A percentile compares a stretch with the other conserved stretches of the same genome.
phyloP scores from a whole-genome alignment of 2,888 invertebrate species.

The Phlogophora meticulosa region DNA sequence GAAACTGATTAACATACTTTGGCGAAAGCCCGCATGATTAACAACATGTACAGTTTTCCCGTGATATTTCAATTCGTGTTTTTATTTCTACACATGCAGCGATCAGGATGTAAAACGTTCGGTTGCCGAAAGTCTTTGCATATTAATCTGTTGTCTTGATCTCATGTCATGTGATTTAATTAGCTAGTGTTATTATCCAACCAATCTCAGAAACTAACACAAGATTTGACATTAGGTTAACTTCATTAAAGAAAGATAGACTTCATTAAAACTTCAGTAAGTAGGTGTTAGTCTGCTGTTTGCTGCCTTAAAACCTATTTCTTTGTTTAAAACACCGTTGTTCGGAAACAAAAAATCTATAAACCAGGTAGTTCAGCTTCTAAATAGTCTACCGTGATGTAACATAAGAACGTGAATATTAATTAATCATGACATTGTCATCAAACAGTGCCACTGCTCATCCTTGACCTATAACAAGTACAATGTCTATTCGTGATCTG shows the following conservation, averaged over 20 bases:
- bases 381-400: constrained; percentile 32
- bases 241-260: too few relatives aligned
- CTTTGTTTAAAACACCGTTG: neutral
- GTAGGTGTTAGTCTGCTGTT: too few relatives aligned
- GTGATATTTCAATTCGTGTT: too few relatives aligned
- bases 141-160: too few relatives aligned
- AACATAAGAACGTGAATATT: constrained; percentile 40
- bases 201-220: too few relatives aligned
- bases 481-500: constrained; percentile 51
- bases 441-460: constrained; percentile 42
- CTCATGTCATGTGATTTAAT: too few relatives aligned
- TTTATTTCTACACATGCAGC: too few relatives aligned
- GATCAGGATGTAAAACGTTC: too few relatives aligned
- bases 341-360: neutral
- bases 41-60: constrained; percentile 2
- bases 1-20: constrained; percentile 40
- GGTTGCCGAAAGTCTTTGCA: too few relatives aligned
- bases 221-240: neutral
- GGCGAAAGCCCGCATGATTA: constrained; percentile 43
- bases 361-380: constrained; percentile 2
- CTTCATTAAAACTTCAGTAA: too few relatives aligned
- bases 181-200: too few relatives aligned
- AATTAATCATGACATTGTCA: constrained; percentile 54
- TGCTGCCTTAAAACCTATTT: too few relatives aligned
- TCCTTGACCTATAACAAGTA: constrained; percentile 58